A percentile compares a stretch with the other conserved stretches of the same genome.
These are phyloP conservation scores for Vulpes vulpes DNA, from an alignment of 2,113 vertebrate species.

Conservation along the genomic window DNA sequence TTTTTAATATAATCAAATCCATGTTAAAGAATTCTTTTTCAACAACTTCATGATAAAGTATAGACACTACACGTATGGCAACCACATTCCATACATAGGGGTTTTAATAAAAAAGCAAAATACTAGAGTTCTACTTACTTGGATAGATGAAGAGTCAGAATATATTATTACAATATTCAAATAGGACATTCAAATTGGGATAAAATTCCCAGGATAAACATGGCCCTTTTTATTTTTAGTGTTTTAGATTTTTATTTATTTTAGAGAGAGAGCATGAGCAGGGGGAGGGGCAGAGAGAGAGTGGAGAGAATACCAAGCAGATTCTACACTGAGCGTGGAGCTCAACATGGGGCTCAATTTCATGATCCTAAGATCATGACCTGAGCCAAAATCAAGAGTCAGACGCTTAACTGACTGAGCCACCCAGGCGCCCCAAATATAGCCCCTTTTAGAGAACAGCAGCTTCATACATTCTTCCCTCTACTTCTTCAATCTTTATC, in stretches of 20 bases:
- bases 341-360: not conserved
- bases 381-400: not conserved
- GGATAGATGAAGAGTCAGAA: not conserved
- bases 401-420: not conserved
- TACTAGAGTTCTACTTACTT: not conserved
- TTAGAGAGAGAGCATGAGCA: not conserved
- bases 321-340: not conserved
- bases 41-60: not conserved
- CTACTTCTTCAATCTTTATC: not conserved
- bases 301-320: not conserved
- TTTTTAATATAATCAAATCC: not conserved
- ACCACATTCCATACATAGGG: not conserved
- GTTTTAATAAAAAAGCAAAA: not conserved
- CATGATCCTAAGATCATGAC: not conserved
- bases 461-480: not conserved
- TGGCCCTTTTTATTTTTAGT: not conserved
- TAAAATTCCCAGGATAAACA: not conserved
- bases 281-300: not conserved
- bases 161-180: not conserved
- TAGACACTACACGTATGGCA: not conserved
- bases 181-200: conserved; percentile 4
- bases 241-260: not conserved
- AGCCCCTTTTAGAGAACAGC: not conserved
- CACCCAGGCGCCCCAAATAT: not conserved
- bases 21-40: conserved; percentile 28